Conservation (phyloP, 2,797 vertebrate species). For the Malurus splendens region DNA sequence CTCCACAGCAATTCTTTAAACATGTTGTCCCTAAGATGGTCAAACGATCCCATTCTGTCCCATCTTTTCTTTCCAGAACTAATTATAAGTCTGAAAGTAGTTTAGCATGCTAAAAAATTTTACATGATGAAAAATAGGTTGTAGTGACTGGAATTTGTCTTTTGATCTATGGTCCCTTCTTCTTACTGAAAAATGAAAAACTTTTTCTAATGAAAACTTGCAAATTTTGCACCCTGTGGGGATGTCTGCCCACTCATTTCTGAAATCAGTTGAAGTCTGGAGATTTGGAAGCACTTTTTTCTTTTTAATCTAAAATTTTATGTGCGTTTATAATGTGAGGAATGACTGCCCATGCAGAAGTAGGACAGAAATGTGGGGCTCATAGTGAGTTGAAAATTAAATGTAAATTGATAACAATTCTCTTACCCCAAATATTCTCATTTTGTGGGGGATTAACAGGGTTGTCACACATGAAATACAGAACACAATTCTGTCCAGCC, state of each 20-base stretch:
- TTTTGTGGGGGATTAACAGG: background rate
- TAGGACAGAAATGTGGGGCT: background rate
- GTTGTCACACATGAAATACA: background rate
- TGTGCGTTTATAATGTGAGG: background rate
- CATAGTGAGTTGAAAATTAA: background rate
- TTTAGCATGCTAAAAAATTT: background rate
- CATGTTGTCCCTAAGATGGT: background rate
- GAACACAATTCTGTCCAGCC: background rate
- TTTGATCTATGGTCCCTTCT: conserved; percentile 31
- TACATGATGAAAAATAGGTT: background rate
- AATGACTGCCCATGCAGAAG: background rate
- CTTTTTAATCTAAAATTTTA: background rate
- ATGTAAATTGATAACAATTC: background rate
- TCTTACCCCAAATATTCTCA: background rate
- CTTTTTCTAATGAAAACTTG: conserved; percentile 32
- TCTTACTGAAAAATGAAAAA: conserved; percentile 12
- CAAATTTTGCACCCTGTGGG: conserved; percentile 19
- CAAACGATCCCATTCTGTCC: background rate
- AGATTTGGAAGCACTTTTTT: background rate
- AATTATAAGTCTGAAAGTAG: background rate
- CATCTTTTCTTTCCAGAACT: background rate
- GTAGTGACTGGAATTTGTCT: conserved; percentile 26
- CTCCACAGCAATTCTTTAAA: background rate
- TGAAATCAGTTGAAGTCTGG: conserved; percentile 24
- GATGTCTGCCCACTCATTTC: conserved; percentile 29